phyloP scores from a whole-genome alignment of 2,888 invertebrate genomes.

The Argyra leucocephala region DNA sequence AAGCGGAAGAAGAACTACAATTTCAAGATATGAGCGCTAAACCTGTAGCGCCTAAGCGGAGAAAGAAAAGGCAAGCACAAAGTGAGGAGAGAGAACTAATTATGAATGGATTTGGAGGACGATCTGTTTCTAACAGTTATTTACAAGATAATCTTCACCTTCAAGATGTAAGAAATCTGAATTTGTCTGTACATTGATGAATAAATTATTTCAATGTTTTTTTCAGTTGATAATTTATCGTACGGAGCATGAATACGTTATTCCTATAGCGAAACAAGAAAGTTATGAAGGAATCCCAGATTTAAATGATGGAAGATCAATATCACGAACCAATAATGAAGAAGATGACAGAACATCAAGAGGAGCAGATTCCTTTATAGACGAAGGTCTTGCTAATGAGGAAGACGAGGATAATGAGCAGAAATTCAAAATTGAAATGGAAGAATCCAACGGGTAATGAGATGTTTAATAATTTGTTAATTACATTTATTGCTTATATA shows the following conservation, averaged over 20 bases:
- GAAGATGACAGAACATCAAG: constrained; percentile 65
- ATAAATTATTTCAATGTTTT: constrained; percentile 10
- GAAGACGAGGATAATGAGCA: constrained; percentile 25
- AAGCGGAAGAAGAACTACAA: constrained; percentile 22
- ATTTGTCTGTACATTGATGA: background rate
- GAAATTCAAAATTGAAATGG: constrained; percentile 40
- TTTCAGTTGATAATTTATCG: constrained; percentile 57
- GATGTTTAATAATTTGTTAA: constrained; percentile 15
- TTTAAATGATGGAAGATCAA: constrained; percentile 47
- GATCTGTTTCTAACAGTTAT: constrained; percentile 43
- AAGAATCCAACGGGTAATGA: constrained; percentile 40
- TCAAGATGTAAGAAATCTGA: constrained; percentile 36
- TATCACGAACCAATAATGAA: constrained; percentile 35
- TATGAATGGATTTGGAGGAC: constrained; percentile 41
- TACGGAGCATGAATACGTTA: constrained; percentile 56
- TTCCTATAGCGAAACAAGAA: constrained; percentile 48
- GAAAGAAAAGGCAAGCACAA: constrained; percentile 36
- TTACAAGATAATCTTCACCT: constrained; percentile 33
- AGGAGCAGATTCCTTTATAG: constrained; percentile 56
- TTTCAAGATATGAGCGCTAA: constrained; percentile 28
- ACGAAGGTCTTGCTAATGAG: constrained; percentile 43
- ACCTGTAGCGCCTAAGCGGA: constrained; percentile 41
- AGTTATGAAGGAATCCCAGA: constrained; percentile 50
- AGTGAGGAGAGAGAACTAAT: constrained; percentile 41
- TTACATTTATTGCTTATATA: constrained; percentile 16